Conservation (phyloP, 2,113 vertebrate genomes). For the Deroptyus accipitrinus region DNA sequence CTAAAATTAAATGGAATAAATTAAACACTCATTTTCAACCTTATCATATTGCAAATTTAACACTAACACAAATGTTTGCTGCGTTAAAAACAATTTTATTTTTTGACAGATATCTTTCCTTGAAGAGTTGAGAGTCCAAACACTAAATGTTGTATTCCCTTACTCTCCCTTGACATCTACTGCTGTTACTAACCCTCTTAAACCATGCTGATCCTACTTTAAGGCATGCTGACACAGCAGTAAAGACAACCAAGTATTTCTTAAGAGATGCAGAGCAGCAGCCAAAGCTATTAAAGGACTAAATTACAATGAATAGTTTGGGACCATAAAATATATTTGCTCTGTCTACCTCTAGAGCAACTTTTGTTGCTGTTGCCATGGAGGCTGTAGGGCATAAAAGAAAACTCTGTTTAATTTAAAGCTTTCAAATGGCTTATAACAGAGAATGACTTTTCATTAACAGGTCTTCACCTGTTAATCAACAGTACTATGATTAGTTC, state of each 20-base stretch:
- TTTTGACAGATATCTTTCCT: neutral
- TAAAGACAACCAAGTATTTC: neutral
- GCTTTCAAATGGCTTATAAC: neutral
- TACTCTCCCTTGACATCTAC: neutral
- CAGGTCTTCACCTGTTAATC: constrained; percentile 1
- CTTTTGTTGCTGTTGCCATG: constrained; percentile 42
- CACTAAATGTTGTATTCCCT: neutral
- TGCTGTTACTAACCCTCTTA: neutral
- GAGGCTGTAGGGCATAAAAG: neutral
- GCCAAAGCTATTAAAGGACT: neutral
- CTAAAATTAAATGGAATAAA: neutral
- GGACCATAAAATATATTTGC: constrained; percentile 7
- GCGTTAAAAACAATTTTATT: neutral
- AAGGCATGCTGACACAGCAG: neutral
- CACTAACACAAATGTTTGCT: neutral
- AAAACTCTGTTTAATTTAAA: constrained; percentile 1
- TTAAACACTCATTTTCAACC: neutral
- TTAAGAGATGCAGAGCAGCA: neutral
- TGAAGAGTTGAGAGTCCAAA: neutral
- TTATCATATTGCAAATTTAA: neutral
- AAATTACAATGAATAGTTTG: neutral
- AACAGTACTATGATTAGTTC: neutral
- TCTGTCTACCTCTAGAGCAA: neutral
- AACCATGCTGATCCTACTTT: neutral
- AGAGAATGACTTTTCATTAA: constrained; percentile 11